Base-by-base conservation (phyloP, 1,140 invertebrate genomes). In the Bombus vancouverensis region DNA sequence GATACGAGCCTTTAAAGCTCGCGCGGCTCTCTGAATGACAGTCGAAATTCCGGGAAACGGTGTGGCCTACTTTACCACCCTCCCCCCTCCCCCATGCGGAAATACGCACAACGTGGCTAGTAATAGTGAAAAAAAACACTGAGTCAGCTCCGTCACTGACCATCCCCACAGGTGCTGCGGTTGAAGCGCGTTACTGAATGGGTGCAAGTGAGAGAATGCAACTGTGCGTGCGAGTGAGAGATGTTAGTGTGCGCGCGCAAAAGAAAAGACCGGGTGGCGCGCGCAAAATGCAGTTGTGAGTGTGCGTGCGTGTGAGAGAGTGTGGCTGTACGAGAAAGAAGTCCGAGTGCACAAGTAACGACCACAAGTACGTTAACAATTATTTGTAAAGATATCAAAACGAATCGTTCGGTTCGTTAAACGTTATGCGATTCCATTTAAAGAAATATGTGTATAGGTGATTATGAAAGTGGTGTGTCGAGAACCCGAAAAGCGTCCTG, bases 101-200 rank as follows among this genome's bases (percentile, higher is more conserved):
- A 44, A 25, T 74, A 53, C 42, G 72, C 72, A 47, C 42, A 28
- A 22, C n/a, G 42, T 18, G 42, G 39, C 28, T 15, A 72, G 28
- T 72, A n/a, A 42, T 42, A 42, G 70, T n/a, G 37, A 34, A 72
- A 42, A 42, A 42, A 53, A 47, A 47, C 18, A 18, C 18, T 47
- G 72, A 74, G 39, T 44, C 39, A 47, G 70, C 68, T 28, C 34
- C 22, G 22, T 72, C 28, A 72, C 70, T 72, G 70, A 72, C 70
- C 70, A 72, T n/a, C 70, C 70, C 3, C 70, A 42, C 70, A n/a
- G 37, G 70, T 72, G 39, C 25, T 13, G 39, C 34, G 39, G 22
- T 42, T 42, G 37, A 25, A 39, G 37, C 37, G n/a, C 25, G 42
- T 73, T 32, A 22, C 15, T 44, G 72, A 73, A 73, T 44, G 72